Conservation (phyloP, 2,888 invertebrate genomes). For the Abrostola tripartita region DNA sequence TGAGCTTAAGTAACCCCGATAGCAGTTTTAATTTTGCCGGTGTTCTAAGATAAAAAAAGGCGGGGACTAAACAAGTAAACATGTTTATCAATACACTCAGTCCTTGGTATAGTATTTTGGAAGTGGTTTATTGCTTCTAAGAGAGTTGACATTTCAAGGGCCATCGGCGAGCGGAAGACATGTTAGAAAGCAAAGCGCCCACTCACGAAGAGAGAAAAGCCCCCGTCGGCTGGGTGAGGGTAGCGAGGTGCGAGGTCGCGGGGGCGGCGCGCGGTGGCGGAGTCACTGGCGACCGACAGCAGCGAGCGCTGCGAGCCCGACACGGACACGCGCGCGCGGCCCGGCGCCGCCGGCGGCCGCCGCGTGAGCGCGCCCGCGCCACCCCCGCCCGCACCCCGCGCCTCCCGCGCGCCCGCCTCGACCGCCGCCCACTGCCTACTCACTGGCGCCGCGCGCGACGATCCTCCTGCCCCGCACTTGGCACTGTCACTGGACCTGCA, state of each 20-base stretch:
- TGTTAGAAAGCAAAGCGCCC: constrained; percentile 87
- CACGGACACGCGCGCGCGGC: constrained; percentile 66
- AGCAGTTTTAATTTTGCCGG: constrained; percentile 61
- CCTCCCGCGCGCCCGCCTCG: constrained; percentile 78
- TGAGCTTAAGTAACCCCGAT: constrained; percentile 64
- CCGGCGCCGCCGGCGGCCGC: constrained; percentile 63
- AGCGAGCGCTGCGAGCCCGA: constrained; percentile 84
- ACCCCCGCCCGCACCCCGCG: constrained; percentile 67
- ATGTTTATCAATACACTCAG: no score
- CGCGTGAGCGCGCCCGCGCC: constrained; percentile 58
- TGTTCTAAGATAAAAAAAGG: constrained; percentile 17
- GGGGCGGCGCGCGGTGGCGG: constrained; percentile 82
- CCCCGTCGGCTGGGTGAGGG: constrained; percentile 79
- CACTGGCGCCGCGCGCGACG: constrained; percentile 85
- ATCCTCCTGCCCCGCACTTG: constrained; percentile 88
- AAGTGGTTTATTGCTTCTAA: background rate
- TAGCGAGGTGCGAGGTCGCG: constrained; percentile 80
- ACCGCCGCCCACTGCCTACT: constrained; percentile 84
- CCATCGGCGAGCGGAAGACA: constrained; percentile 67
- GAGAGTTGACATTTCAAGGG: constrained; percentile 49
- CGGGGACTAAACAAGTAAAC: background rate
- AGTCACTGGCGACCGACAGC: constrained; percentile 86
- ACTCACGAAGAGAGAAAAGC: constrained; percentile 88
- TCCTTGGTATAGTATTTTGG: no score
- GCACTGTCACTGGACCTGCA: constrained; percentile 91